A percentile compares a stretch with the other conserved stretches of the same genome.
These are phyloP conservation scores for Eptatretus burgeri DNA, from an alignment of 2,113 vertebrate genomes.

Conservation along the genomic window DNA sequence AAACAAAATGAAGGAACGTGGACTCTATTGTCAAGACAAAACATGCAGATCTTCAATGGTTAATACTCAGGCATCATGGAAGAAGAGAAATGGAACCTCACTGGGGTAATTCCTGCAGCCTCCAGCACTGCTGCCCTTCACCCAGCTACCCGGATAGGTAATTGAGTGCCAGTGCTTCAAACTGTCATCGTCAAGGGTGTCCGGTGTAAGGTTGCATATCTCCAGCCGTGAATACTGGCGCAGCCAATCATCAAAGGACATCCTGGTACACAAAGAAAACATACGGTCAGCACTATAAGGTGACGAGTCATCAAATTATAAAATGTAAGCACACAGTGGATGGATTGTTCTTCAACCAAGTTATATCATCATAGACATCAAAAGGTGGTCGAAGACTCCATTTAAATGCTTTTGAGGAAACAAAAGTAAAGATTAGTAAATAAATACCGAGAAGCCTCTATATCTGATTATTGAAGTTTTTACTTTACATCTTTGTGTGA, in stretches of 20 bases:
- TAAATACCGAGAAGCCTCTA: no score
- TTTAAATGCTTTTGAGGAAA: no score
- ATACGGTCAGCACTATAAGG: background rate
- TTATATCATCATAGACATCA: no score
- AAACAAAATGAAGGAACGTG: no score
- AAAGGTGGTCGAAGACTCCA: no score
- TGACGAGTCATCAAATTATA: background rate
- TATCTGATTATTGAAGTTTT: no score
- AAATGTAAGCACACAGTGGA: background rate
- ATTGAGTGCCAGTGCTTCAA: slow-evolving; percentile 50
- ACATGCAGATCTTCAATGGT: no score
- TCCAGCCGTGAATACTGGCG: slow-evolving; percentile 50
- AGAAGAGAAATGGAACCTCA: slow-evolving; percentile 10
- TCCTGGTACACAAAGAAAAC: slow-evolving; percentile 21
- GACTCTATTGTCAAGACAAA: no score
- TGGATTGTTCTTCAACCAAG: background rate
- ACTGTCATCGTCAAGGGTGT: slow-evolving; percentile 27
- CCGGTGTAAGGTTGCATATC: slow-evolving; percentile 77
- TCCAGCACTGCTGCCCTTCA: slow-evolving; percentile 56
- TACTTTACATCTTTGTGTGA: no score
- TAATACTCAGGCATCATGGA: background rate
- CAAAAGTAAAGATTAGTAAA: no score
- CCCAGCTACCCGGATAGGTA: slow-evolving; percentile 47
- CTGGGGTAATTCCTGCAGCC: slow-evolving; percentile 65
- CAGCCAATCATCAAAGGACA: slow-evolving; percentile 58